Base-by-base conservation (phyloP, 2,113 vertebrate genomes). In the Saccopteryx leptura region DNA sequence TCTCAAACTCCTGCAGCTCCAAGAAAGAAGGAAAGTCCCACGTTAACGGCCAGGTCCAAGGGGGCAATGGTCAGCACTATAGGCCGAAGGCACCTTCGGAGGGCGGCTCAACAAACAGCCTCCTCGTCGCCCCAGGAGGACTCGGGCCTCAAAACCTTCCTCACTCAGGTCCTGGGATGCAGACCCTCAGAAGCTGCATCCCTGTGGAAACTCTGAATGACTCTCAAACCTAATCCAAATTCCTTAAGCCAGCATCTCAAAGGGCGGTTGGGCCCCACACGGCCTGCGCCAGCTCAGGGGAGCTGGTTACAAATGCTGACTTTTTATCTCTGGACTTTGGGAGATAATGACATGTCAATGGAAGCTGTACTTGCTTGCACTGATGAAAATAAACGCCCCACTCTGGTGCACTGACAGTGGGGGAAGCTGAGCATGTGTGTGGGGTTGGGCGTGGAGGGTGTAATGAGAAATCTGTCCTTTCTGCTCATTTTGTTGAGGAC, bases 1-100 rank as follows among this genome's bases (percentile, higher is more conserved):
- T 99, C 98, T 99, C 99, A 95, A 99, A 99, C 98, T 99, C 99
- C 99, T 99, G 92, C n/a, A 90, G 97, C 11, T 95, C 48, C 71
- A 58, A 50, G 15, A 89, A 71, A 80, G 24, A 31, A 72, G 31
- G 23, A 18, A 26, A 91, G 95, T 46, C 19, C 6, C 1, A 26
- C 12, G 23, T 79, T 58, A 93, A 15, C 23, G 31, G 33, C 31
- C 15, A 56, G 82, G 87, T 56, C 48, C 12, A 2, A 3, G 68
- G 1, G 31, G 4, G 46, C 2, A 23, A 39, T 1, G 0, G 33
- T 13, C 46, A 26, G 60, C 0, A 0, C 19, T 8, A 24, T 5
- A 1, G 5, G 31, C 24, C 9, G 0, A 9, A 50, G 52, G 33
- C 58, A 4, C 19, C 75, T 33, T 71, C n/a, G 39, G 26, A 46